A percentile compares a stretch with the other conserved stretches of the same genome.
Conservation (phyloP, 2,888 invertebrate genomes). For the Orthosia gracilis region DNA sequence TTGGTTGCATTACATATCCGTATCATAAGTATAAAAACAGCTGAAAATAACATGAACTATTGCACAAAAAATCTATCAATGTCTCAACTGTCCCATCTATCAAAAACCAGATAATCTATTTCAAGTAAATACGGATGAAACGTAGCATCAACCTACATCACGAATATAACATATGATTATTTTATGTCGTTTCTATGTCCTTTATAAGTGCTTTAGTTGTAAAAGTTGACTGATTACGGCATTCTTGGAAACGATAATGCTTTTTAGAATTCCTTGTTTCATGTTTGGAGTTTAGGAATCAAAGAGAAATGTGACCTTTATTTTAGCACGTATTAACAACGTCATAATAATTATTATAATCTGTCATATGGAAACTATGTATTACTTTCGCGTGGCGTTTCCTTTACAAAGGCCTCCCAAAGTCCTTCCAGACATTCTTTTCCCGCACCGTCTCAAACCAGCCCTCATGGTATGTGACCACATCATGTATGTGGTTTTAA, state of each 20-base stretch:
- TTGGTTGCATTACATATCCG: too few relatives aligned
- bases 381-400: too few relatives aligned
- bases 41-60: too few relatives aligned
- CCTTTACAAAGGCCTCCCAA: too few relatives aligned
- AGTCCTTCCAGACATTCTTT: too few relatives aligned
- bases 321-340: not conserved
- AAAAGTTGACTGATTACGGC: slow-evolving; percentile 9
- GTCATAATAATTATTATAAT: too few relatives aligned
- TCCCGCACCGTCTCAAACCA: too few relatives aligned
- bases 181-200: slow-evolving; percentile 15
- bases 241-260: slow-evolving; percentile 11
- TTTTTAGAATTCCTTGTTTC: not conserved
- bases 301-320: slow-evolving; percentile 6
- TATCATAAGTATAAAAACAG: too few relatives aligned
- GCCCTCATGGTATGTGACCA: too few relatives aligned
- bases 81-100: slow-evolving; percentile 23
- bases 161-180: slow-evolving; percentile 20
- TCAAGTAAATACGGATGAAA: slow-evolving; percentile 16
- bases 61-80: too few relatives aligned
- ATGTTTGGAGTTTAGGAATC: not conserved
- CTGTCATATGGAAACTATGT: too few relatives aligned
- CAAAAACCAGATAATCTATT: slow-evolving; percentile 27
- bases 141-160: slow-evolving; percentile 14
- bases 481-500: too few relatives aligned
- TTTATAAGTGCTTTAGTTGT: slow-evolving; percentile 4